Evolutionary conservation across 2,888 invertebrate genomes (phyloP).

Genomic region (Myopa testacea): DNA sequence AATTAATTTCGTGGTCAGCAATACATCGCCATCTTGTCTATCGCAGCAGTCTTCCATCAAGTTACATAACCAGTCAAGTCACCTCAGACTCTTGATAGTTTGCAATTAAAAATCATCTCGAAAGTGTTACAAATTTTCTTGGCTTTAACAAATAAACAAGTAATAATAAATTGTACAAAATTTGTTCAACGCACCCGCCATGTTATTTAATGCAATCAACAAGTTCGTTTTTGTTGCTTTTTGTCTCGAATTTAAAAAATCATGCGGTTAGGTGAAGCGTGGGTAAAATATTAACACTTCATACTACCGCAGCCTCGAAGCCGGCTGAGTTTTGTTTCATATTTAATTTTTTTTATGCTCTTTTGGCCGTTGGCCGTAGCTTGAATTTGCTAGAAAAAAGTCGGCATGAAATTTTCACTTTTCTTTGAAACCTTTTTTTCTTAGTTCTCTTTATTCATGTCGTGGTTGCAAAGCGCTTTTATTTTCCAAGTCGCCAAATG

Average conservation of each 20-base stretch:
- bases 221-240: not conserved
- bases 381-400: slow-evolving; percentile 8
- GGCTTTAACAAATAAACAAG: too few species aligned
- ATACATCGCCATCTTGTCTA: too few species aligned
- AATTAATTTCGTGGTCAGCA: not conserved
- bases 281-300: not conserved
- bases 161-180: too few species aligned
- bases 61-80: too few species aligned
- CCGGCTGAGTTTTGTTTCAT: not conserved
- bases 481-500: slow-evolving; percentile 23
- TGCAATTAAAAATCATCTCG: too few species aligned
- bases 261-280: slow-evolving; percentile 22
- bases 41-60: too few species aligned
- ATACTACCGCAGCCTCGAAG: not conserved
- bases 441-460: not conserved
- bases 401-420: slow-evolving; percentile 32
- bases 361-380: not conserved
- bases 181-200: too few species aligned
- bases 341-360: not conserved
- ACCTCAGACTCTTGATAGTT: not conserved
- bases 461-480: slow-evolving; percentile 11
- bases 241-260: not conserved
- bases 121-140: too few species aligned
- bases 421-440: slow-evolving; percentile 13
- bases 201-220: too few species aligned